Evolutionary conservation across 2,797 vertebrate genomes (phyloP).

Genomic region (Sarcoramphus papa): DNA sequence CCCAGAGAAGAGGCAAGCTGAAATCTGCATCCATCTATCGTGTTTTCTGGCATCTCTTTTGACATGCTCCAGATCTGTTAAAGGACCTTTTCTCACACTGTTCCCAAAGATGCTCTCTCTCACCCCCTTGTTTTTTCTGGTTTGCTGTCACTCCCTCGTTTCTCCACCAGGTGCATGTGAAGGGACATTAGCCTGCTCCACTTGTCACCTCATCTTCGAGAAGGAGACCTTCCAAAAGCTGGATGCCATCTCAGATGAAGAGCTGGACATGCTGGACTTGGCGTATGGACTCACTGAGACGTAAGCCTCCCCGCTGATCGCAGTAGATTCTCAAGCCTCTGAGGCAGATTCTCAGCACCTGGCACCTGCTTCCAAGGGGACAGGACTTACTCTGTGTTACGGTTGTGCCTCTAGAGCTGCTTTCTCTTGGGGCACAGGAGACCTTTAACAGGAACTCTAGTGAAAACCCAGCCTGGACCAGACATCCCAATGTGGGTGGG

Average conservation of each 20-base stretch:
- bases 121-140: neutral
- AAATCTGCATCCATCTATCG: neutral
- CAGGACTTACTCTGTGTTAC: neutral
- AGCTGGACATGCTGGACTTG: conserved; percentile 80
- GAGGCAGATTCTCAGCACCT: neutral
- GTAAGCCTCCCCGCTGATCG: conserved; percentile 19
- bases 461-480: neutral
- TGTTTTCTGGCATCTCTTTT: neutral
- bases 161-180: conserved; percentile 73
- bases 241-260: conserved; percentile 69
- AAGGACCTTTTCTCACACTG: neutral
- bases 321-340: neutral
- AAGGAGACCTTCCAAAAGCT: conserved; percentile 68
- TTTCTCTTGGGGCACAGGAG: neutral
- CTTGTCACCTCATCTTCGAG: conserved; percentile 80
- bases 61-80: neutral
- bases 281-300: conserved; percentile 75
- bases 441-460: neutral
- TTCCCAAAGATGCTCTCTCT: neutral
- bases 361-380: neutral
- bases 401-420: neutral
- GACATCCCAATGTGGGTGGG: neutral
- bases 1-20: neutral
- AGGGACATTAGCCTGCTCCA: conserved; percentile 76
- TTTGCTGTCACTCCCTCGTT: neutral